These are phyloP conservation scores for Ormyrus labotus DNA, from an alignment of 2,888 invertebrate species.

Conservation along the genomic window DNA sequence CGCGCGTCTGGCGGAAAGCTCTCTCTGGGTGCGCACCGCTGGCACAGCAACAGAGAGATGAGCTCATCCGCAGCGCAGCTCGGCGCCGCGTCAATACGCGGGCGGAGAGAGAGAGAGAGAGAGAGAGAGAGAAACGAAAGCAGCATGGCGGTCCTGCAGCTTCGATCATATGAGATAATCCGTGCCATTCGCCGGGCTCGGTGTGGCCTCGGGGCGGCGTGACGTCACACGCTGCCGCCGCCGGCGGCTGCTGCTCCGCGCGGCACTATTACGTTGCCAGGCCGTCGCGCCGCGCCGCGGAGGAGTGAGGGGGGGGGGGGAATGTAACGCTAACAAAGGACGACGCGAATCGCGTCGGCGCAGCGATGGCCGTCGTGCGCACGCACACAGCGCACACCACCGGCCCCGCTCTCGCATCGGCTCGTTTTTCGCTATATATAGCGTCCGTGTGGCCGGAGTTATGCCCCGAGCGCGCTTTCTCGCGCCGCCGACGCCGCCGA, in stretches of 20 bases:
- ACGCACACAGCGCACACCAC: not conserved
- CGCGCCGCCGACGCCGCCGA: not conserved
- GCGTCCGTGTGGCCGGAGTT: not conserved
- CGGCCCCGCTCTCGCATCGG: slow-evolving; percentile 18
- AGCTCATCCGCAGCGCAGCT: not conserved
- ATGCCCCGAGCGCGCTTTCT: not conserved
- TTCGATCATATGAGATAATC: slow-evolving; percentile 52
- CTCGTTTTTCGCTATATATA: slow-evolving; percentile 10
- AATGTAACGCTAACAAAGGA: slow-evolving; percentile 39
- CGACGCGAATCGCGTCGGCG: slow-evolving; percentile 53
- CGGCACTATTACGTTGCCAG: slow-evolving; percentile 10
- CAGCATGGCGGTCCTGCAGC: not conserved
- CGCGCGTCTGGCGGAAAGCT: no score
- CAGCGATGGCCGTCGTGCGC: slow-evolving; percentile 21
- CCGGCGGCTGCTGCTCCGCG: not conserved
- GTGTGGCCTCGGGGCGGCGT: slow-evolving; percentile 29
- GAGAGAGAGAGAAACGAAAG: not conserved
- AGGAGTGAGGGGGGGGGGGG: not conserved
- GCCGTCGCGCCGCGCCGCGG: not conserved
- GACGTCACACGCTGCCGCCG: slow-evolving; percentile 21
- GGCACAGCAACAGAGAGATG: slow-evolving; percentile 5
- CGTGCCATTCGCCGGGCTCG: slow-evolving; percentile 10
- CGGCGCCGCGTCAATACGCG: not conserved
- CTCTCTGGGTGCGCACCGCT: not conserved
- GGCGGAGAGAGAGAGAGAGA: not conserved